Evolutionary conservation across 2,888 invertebrate species (phyloP), one percentile per base, ranked within the genome.

Genomic region (Sturmia bella): DNA sequence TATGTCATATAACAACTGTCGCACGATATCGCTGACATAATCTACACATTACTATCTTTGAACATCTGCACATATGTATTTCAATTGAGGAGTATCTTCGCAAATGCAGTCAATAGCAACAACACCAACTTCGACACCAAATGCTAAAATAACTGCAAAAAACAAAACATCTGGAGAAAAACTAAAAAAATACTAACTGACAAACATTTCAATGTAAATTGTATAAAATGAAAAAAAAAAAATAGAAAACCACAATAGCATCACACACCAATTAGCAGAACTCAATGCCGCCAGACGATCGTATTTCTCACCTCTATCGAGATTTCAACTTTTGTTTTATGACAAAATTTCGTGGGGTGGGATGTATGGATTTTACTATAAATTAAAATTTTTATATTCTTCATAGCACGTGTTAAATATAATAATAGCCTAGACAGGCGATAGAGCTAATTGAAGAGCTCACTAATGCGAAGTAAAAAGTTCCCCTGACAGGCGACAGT

Each of bases 11-110:
- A 80, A 74, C 80, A 72, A 80, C 78, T 84, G 76, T 80, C 78
- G 70, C 52, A 81, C 56, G 56, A 77, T 84, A 84, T 84, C 83
- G 54, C 24, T 37, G 77, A 84, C 76, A 78, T 83, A 79, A 80
- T 84, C 83, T 80, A 88, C 87, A 88, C 88, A 87, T 87, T 86
- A 86, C 85, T 64, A 59, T 68, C 37, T 86, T 85, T 86, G 85
- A 85, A 32, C 88, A 86, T 21, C 39, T 32, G 32, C 9, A 32
- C 84, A 86, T 84, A 88, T 56, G 69, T n/a, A n/a, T n/a, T n/a
- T 56, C 45, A 68, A 27, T 56, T 41, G 68, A 64, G 11, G 27
- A 57, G 11, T n/a, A 32, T 43, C 17, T n/a, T 3, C 11, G 21
- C 17, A 5, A 37, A 21, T 64, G 48, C 57, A 32, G 27, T 24